phyloP scores from a whole-genome alignment of 2,888 invertebrate genomes.

The Ennomos quercinarius region DNA sequence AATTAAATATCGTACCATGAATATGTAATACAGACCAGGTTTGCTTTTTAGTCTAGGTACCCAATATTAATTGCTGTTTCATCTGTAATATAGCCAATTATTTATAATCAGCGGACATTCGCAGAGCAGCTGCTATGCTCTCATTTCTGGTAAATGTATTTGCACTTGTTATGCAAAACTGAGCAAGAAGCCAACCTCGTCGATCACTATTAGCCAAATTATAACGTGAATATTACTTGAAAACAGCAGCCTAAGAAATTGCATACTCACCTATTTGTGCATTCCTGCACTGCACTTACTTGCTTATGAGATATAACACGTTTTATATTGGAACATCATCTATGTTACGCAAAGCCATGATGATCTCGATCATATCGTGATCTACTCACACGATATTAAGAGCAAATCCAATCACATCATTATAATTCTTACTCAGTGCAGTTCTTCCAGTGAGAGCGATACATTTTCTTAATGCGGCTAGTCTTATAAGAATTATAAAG shows the following conservation, averaged over 20 bases:
- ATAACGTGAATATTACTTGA: conserved; percentile 65
- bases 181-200: conserved; percentile 59
- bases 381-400: conserved; percentile 26
- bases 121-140: conserved; percentile 64
- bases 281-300: conserved; percentile 32
- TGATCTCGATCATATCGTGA: conserved; percentile 31
- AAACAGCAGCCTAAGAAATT: conserved; percentile 48
- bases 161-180: conserved; percentile 69
- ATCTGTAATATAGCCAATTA: conserved; percentile 31
- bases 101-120: conserved; percentile 55
- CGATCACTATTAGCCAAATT: conserved; percentile 61
- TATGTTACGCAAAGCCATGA: conserved; percentile 32
- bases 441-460: conserved; percentile 26
- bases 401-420: conserved; percentile 25
- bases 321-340: conserved; percentile 23
- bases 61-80: conserved; percentile 38
- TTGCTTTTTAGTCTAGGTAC: conserved; percentile 9
- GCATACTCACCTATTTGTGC: conserved; percentile 39
- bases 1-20: not conserved
- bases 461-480: conserved; percentile 8
- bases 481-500: not conserved
- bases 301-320: conserved; percentile 24
- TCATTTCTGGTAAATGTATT: conserved; percentile 70
- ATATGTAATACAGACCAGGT: not conserved
- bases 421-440: conserved; percentile 22